Base-by-base conservation (phyloP, 2,888 invertebrate species). In the Dasypolia templi region DNA sequence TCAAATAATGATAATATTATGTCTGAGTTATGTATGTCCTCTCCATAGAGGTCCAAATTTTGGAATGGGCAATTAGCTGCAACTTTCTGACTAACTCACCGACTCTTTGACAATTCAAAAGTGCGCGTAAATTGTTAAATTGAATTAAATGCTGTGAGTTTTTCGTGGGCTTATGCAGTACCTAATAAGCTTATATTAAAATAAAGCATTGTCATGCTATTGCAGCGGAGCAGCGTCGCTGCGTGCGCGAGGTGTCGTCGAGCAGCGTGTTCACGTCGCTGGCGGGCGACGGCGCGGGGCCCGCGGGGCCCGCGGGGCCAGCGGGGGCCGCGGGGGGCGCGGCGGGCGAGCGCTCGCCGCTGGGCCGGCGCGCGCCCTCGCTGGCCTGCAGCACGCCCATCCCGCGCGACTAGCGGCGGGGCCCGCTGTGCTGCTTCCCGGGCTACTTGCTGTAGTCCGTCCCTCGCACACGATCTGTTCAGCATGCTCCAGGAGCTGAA, bases 211-310 rank as follows among this genome's bases (percentile, higher is more conserved):
- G 14, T 14, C 14, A n/a, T 70, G 58, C 19, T 66, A 26, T 90
- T 92, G 49, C 93, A 96, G 96, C 94, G 85, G 95, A 95, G 91
- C 96, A 96, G 91, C 94, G 94, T 65, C 95, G 95, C 73, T 96
- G 92, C 90, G 96, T 95, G 88, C 94, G 91, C 83, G 96, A 96
- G 90, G 94, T 96, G 86, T 93, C 94, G 5, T 84, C 93, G n/a
- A 95, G 95, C 91, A 88, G 86, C 83, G 94, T 93, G 90, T 93
- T 95, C 89, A 82, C 92, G 81, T 90, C 95, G 72, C 89, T 95
- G 89, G 91, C 94, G 87, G 91, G 86, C 59, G 87, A 79, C 53
- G 66, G 72, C 39, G 77, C 58, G 66, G 76, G 69, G 55, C 61
- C 84, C n/a, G 35, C 72, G 67, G 39, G 39, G 39, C 39, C 9